Conservation (phyloP, 2,113 vertebrate genomes). For the Lepus timidus region DNA sequence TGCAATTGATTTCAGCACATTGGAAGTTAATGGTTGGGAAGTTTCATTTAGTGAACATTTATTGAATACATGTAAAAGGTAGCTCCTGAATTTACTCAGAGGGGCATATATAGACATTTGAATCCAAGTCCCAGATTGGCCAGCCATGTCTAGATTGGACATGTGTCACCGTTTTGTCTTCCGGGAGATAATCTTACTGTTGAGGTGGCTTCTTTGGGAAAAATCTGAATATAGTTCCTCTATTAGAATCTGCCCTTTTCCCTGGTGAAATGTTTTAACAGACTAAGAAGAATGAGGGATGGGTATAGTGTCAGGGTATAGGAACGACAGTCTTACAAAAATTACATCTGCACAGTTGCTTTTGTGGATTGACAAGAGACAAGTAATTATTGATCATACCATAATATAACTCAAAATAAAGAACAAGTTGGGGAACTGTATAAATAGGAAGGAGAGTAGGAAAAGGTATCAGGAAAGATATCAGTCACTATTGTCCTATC, state of each 20-base stretch:
- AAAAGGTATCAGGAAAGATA: background rate
- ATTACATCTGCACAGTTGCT: background rate
- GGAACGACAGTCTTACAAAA: background rate
- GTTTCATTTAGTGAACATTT: background rate
- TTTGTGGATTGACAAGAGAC: constrained; percentile 45
- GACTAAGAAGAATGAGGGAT: background rate
- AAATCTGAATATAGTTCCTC: background rate
- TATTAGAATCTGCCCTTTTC: background rate
- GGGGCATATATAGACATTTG: background rate
- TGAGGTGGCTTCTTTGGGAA: constrained; percentile 33
- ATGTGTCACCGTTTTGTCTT: background rate
- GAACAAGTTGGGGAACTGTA: background rate
- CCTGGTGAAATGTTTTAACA: constrained; percentile 36
- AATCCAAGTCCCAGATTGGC: background rate
- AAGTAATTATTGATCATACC: background rate
- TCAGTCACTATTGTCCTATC: background rate
- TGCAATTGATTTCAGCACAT: background rate
- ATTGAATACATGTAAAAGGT: background rate
- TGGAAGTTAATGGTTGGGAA: background rate
- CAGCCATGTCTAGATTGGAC: background rate
- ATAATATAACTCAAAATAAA: background rate
- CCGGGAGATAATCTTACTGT: constrained; percentile 24
- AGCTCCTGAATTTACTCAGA: background rate
- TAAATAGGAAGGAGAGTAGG: background rate
- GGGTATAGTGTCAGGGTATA: too few species aligned